Base-by-base conservation (phyloP, 2,888 invertebrate species). In the Dynastes hyllus region DNA sequence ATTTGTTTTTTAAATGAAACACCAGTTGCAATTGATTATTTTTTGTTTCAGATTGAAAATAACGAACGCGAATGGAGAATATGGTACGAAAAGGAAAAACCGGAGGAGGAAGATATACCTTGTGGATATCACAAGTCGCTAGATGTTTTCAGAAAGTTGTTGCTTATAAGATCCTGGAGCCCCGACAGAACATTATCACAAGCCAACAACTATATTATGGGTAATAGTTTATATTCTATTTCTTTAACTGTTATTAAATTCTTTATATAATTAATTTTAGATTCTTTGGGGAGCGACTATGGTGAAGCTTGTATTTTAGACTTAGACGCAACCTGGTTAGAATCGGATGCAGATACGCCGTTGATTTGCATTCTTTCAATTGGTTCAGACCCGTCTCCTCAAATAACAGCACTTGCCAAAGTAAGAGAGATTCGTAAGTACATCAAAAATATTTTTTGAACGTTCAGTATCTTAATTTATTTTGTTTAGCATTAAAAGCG, bases 371-470 rank as follows among this genome's bases (percentile, higher is more conserved):
- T 98, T 84, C 90, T 98, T 22, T 97, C 98, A 0, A 97, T 97
- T 85, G 98, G 98, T 0, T 98, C 98, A 0, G 98, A 98, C 90
- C 98, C 98, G 1, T 97, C 98, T n/a, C 94, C 96, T 9, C 97
- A 98, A 90, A 97, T 98, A 81, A 94, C 95, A 58, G 90, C 92
- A 9, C 89, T 98, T 69, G 97, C 98, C 1, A 98, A 98, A 89
- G 90, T 93, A 76, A 95, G 96, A 89, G 94, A 94, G 84, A 94
- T 96, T 78, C 92, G 97, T 97, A 90, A 91, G 93, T 16, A 50
- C 61, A 37, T 27, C 27, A 53, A n/a, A 40, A 27, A 16, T 8
- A 22, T 16, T 27, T 2, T 22, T 16, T 55, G 9, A 63, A 32
- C 6, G 9, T 11, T 32, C 27, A 63, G 32, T 63, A 32, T 9